phyloP scores from a whole-genome alignment of 2,113 vertebrate species.

The Pyrgilauda ruficollis region DNA sequence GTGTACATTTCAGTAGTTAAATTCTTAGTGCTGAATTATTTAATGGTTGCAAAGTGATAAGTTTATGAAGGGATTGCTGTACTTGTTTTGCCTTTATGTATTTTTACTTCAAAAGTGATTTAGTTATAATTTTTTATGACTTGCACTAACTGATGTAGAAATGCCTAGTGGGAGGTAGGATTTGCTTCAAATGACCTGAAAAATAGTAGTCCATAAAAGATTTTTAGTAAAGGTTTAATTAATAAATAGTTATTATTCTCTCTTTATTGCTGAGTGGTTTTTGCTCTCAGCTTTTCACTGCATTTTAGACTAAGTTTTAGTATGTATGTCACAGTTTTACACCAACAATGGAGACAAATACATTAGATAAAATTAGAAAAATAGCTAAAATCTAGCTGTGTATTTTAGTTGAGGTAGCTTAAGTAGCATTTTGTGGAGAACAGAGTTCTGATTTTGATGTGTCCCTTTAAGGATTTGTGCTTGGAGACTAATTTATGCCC shows the following conservation, averaged over 20 bases:
- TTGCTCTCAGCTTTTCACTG: neutral
- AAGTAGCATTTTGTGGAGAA: neutral
- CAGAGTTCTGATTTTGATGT: neutral
- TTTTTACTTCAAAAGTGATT: neutral
- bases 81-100: neutral
- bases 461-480: fast-evolving
- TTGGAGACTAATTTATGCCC: neutral
- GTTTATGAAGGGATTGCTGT: neutral
- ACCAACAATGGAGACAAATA: neutral
- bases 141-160: neutral
- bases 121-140: neutral
- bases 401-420: neutral
- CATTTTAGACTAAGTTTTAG: neutral
- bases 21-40: neutral
- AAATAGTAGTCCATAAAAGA: neutral
- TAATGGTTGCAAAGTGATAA: neutral
- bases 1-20: neutral
- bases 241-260: neutral
- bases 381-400: neutral
- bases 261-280: neutral
- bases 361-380: neutral
- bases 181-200: neutral
- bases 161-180: neutral
- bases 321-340: neutral
- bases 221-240: neutral